Evolutionary conservation across 2,113 vertebrate genomes (phyloP), one percentile per base, ranked within the genome.

Genomic region (Cromileptes altivelis): DNA sequence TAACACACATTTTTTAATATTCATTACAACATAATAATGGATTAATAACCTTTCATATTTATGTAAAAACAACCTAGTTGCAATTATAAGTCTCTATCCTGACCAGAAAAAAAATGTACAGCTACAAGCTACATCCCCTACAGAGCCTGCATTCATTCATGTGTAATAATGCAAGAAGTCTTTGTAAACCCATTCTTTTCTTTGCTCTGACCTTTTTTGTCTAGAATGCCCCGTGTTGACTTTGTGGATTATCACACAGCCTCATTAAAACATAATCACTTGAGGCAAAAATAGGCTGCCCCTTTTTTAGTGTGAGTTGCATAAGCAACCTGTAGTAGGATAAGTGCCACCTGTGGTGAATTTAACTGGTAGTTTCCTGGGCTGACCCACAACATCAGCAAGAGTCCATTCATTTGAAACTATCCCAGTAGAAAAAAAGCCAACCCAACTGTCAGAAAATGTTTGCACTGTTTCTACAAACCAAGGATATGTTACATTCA

Each of bases 171-270:
- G 12, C 42, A 2, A 61, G 6, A 72, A 57, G 30, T 50, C 25
- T 23, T 40, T 18, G 56, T n/a, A 25, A 67, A n/a, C 64, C 45
- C 7, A 4, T 21, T 53, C 15, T 9, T 25, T 42, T 23, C 23
- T 23, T 11, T 21, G 13, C 25, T n/a, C 21, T 18, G 60, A 72
- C 62, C 30, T 53, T 68, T 64, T 33, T 19, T 49, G 60, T 65
- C 30, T 53, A 15, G 3, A 40, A 52, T 40, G 17, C 1, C 50
- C 13, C 9, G 8, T 37, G 53, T 19, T 80, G 70, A 23, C 42
- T 17, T n/a, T 27, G 42, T 21, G 10, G 61, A 74, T 74, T 67
- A 58, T 50, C 42, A 25, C 42, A 45, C 42, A 67, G 25, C 68
- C 8, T 33, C 9, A 15, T 9, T 25, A 3, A 53, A 53, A 61